Base-by-base conservation (phyloP, 2,797 vertebrate genomes). In the Streptopelia turtur region DNA sequence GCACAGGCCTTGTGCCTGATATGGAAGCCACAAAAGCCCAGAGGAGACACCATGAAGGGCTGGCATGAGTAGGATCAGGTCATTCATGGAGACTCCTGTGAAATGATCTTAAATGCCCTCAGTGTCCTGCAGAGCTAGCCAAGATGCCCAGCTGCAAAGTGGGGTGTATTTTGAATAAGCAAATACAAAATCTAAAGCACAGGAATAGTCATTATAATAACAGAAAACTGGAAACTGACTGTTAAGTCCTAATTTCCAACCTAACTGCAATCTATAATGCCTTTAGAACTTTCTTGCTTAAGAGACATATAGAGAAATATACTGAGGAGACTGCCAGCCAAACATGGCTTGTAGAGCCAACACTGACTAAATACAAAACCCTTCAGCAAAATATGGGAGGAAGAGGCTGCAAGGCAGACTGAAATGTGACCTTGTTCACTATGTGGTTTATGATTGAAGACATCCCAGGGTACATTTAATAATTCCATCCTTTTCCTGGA, bases 1-100 rank as follows among this genome's bases (percentile, higher is more conserved):
- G 39, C 39, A 55, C n/a, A 25, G 11, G 13, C 2, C 3, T 16
- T 1, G 1, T 1, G 3, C 0, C 0, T 14, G 10, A 3, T 70
- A 12, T 8, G 35, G 33, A 49, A n/a, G 16, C 9, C 7, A 6
- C 0, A 0, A 56, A 74, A 60, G 10, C 20, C 43, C 45, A 16
- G 28, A 57, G 30, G 10, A 77, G 8, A 5, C 18, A 41, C 12
- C 11, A 24, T 0, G 1, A 45, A 45, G 11, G 17, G 6, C 41
- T 45, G 23, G 21, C 5, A 5, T 1, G 0, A 2, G 6, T 28
- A 10, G 23, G 16, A 88, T 25, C 11, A 35, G 2, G 7, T 7
- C 10, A 4, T 4, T 60, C 8, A 4, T 1, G 11, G 21, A 24
- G 4, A 64, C 21, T 61, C 13, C 41, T 61, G 23, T 30, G 33